Evolutionary conservation across 2,797 vertebrate species (phyloP), one percentile per base, ranked within the genome.

Genomic region (Anniella stebbinsi): DNA sequence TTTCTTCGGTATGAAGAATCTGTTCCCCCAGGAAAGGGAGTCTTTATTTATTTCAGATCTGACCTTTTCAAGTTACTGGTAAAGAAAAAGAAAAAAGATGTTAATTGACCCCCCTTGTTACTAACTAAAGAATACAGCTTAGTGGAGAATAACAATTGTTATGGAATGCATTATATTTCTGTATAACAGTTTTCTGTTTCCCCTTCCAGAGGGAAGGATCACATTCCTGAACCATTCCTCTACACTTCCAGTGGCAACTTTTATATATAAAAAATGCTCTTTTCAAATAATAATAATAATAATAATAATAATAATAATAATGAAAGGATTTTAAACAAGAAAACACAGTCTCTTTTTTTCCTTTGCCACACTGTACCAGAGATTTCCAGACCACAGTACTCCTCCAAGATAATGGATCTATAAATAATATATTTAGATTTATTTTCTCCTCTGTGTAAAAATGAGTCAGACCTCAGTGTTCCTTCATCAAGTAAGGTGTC

Each of bases 21-120:
- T 89, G 77, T 88, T 97, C 92, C 92, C 93, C 73, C 92, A 95
- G 87, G 88, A 94, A 91, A 87, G 33, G 63, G 87, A 87, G 83
- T 95, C 84, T 93, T 93, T 95, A 96, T 94, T 96, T 93, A 91
- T 90, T 96, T 90, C 88, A 90, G 73, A 91, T 93, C 93, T 96
- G 93, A 88, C 92, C 94, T 96, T 95, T 93, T 87, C 91, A 45
- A 60, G 76, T 91, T 93, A 93, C 92, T 90, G 87, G 87, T 94
- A n/a, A 30, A 67, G 89, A 93, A 90, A 93, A 89, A 73, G 91
- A 57, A 36, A 67, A 90, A 89, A 93, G 67, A 91, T 93, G 92
- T 94, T 93, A 95, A 96, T 94, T 93, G 90, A 96, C 87, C 91
- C 87, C 87, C 80, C 48, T 0, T 84, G 86, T 70, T 41, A 69